Conservation (phyloP, 2,797 vertebrate genomes). For the Columba guinea region DNA sequence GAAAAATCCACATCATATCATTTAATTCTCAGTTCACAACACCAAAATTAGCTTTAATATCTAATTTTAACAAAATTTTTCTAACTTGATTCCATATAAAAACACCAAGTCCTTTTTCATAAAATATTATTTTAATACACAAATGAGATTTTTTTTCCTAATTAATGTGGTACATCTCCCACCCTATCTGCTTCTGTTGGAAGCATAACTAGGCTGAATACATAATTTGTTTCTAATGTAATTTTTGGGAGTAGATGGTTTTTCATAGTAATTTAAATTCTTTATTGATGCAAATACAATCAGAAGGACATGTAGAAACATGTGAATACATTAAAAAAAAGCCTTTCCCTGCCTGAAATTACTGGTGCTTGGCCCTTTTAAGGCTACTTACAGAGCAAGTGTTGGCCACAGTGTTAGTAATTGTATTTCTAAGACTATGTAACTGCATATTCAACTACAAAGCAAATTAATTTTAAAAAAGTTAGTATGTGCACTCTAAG, state of each 20-base stretch:
- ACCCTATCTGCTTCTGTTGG: neutral
- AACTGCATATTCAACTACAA: neutral
- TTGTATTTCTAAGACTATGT: neutral
- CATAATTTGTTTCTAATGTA: neutral
- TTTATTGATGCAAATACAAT: neutral
- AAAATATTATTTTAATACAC: neutral
- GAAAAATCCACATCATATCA: neutral
- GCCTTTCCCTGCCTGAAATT: neutral
- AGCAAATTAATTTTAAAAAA: neutral
- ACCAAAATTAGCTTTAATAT: neutral
- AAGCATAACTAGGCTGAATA: neutral
- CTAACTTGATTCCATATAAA: neutral
- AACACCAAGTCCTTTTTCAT: accelerated
- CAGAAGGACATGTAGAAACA: neutral
- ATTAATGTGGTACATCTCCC: neutral
- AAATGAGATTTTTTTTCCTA: neutral
- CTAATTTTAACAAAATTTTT: neutral
- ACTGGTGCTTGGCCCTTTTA: neutral
- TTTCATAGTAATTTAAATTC: neutral
- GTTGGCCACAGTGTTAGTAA: neutral
- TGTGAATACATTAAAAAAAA: neutral
- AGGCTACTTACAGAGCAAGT: neutral
- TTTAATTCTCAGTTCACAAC: neutral
- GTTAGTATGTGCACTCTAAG: neutral
- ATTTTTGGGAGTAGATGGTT: neutral